These are phyloP conservation scores for Callaeas wilsoni DNA, from an alignment of 2,113 vertebrate species.

Conservation along the genomic window DNA sequence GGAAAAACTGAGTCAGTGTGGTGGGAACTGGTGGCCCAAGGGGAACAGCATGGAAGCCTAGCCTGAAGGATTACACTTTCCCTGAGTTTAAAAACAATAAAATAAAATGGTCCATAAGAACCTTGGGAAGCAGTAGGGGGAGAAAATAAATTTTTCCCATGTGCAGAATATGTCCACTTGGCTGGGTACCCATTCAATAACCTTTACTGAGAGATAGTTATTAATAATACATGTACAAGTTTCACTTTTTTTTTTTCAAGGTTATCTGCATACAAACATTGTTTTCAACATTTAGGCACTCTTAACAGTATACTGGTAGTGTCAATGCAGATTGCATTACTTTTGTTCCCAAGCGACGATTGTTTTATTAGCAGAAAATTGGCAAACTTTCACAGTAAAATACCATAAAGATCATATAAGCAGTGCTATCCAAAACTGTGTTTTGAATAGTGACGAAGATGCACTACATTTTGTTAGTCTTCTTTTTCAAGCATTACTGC, in stretches of 20 bases:
- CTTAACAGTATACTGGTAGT: neutral
- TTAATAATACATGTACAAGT: neutral
- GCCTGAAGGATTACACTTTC: neutral
- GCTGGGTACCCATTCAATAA: neutral
- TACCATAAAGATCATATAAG: neutral
- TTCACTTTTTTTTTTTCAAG: neutral
- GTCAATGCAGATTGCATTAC: neutral
- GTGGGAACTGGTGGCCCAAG: neutral
- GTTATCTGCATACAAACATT: neutral
- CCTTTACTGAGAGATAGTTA: neutral
- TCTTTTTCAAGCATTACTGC: neutral
- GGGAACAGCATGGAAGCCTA: neutral
- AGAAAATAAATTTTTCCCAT: neutral
- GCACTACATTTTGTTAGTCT: neutral
- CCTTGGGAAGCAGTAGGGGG: neutral
- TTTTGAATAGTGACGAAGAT: neutral
- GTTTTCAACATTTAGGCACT: neutral
- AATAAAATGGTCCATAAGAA: neutral
- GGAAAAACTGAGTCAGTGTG: slow-evolving; percentile 33
- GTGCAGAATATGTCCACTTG: neutral
- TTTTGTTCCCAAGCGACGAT: neutral
- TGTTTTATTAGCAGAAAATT: neutral
- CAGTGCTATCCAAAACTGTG: neutral
- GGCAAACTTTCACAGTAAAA: neutral
- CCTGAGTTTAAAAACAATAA: neutral